These are phyloP conservation scores for Drosophila yooni DNA, from an alignment of 2,888 invertebrate genomes.

Conservation along the genomic window DNA sequence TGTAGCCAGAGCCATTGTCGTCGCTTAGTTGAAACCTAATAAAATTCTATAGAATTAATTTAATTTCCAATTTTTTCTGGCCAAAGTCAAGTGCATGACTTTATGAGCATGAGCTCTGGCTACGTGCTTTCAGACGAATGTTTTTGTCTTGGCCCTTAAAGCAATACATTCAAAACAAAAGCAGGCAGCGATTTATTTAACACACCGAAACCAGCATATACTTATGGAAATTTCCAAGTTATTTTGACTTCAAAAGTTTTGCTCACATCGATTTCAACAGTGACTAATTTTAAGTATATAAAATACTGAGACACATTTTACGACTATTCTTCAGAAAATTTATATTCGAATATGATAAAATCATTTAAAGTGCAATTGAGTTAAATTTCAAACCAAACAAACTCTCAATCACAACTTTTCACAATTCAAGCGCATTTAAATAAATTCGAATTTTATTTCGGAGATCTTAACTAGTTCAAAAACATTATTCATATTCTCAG, in stretches of 20 bases:
- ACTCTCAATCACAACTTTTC: not conserved
- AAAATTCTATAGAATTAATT: constrained; percentile 77
- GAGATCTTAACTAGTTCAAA: not conserved
- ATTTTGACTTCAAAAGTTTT: not conserved
- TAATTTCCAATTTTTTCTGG: constrained; percentile 63
- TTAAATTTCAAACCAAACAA: not conserved
- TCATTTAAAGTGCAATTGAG: not conserved
- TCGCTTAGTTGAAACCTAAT: constrained; percentile 64
- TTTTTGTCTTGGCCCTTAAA: constrained; percentile 44
- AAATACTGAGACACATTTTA: not conserved
- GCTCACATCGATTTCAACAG: not conserved
- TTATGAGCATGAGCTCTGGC: constrained; percentile 1
- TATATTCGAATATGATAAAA: not conserved
- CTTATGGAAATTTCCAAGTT: constrained; percentile 6
- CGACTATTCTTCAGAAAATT: not conserved
- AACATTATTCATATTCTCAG: not conserved
- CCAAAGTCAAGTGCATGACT: constrained; percentile 70
- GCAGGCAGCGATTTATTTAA: not conserved
- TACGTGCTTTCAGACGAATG: constrained; percentile 54
- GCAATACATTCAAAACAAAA: constrained; percentile 19
- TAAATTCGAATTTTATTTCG: not conserved
- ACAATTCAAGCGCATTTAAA: not conserved
- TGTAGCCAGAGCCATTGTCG: constrained; percentile 45
- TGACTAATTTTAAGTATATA: not conserved
- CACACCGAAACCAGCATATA: constrained; percentile 35